Conservation (phyloP, 2,797 vertebrate species). For the Rousettus madagascariensis region DNA sequence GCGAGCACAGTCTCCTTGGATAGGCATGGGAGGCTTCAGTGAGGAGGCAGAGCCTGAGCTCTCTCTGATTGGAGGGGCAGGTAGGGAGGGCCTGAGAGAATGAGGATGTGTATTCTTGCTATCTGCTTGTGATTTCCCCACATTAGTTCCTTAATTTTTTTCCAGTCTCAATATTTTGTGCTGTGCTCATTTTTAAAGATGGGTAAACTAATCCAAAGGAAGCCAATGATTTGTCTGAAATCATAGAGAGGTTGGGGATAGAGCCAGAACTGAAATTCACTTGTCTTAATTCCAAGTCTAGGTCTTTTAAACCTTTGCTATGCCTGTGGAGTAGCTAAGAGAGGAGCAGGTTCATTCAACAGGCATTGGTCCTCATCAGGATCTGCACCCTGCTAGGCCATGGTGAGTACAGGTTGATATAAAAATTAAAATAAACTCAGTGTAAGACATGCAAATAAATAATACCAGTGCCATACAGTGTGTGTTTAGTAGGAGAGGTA, state of each 20-base stretch:
- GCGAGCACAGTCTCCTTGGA: neutral
- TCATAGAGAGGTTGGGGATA: neutral
- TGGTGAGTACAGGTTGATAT: neutral
- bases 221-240: neutral
- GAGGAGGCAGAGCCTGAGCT: neutral
- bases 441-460: neutral
- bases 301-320: neutral
- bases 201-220: neutral
- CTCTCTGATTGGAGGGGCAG: too few relatives aligned
- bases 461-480: neutral
- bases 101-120: neutral
- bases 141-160: neutral
- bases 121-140: neutral
- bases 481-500: neutral
- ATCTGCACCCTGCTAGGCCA: neutral
- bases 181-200: neutral
- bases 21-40: fast-evolving
- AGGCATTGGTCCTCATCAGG: neutral
- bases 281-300: neutral
- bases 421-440: neutral
- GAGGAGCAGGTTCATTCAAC: neutral
- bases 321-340: neutral
- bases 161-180: neutral
- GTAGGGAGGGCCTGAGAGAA: neutral
- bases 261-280: neutral